phyloP scores from a whole-genome alignment of 2,888 invertebrate genomes.

The Lottia gigantea region DNA sequence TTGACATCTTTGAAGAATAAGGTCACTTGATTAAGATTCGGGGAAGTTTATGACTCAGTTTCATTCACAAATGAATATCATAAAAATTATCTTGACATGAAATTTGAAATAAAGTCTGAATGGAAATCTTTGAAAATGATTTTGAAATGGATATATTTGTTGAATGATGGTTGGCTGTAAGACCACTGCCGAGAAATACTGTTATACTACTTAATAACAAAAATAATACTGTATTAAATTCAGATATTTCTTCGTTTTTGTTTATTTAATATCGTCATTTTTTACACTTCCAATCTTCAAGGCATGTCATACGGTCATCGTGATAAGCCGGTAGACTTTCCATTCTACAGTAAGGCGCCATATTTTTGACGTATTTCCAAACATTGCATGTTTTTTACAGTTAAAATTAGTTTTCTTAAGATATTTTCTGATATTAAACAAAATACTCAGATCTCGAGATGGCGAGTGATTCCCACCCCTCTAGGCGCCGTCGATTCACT shows the following conservation, averaged over 20 bases:
- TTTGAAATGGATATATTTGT: background rate
- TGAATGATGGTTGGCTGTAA: background rate
- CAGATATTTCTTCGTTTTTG: background rate
- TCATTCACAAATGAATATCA: no score
- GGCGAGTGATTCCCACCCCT: slow-evolving; percentile 5
- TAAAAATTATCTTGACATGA: no score
- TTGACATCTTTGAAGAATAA: no score
- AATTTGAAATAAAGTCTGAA: no score
- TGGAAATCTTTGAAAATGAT: no score
- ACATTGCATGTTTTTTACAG: slow-evolving; percentile 4
- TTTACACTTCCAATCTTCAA: background rate
- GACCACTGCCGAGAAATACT: slow-evolving; percentile 4
- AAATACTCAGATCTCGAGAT: slow-evolving; percentile 11
- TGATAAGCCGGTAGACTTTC: slow-evolving; percentile 9
- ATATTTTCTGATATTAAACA: slow-evolving; percentile 11
- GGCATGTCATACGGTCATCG: slow-evolving; percentile 4
- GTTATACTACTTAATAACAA: background rate
- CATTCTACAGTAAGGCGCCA: slow-evolving; percentile 1
- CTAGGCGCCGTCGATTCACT: background rate
- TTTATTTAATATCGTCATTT: background rate
- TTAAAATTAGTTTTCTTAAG: slow-evolving; percentile 7
- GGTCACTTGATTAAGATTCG: no score
- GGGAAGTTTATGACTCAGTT: no score
- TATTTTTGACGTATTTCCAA: slow-evolving; percentile 3
- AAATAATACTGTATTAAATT: slow-evolving; percentile 5